A percentile compares a stretch with the other conserved stretches of the same genome.
Conservation (phyloP, 2,797 vertebrate genomes). For the Tamandua tetradactyla region DNA sequence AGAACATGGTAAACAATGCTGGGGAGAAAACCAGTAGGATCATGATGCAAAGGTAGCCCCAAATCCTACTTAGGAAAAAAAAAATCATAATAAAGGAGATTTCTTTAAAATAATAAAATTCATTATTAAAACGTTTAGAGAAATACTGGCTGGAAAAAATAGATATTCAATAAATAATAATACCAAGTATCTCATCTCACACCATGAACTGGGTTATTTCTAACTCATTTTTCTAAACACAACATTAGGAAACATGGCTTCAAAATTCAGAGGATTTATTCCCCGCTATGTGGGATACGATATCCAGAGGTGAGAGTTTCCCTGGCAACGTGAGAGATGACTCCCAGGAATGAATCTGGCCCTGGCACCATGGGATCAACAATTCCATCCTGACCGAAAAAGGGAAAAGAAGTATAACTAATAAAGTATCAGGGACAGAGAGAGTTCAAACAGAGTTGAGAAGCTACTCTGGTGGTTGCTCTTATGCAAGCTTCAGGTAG, state of each 20-base stretch:
- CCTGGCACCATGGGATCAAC: too few species aligned
- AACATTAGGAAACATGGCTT: neutral
- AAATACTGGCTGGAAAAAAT: conserved; percentile 11
- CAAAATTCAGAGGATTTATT: neutral
- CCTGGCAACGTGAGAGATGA: too few species aligned
- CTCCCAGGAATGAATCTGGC: too few species aligned
- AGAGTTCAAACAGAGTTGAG: too few species aligned
- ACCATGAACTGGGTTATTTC: neutral
- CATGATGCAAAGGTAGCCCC: neutral
- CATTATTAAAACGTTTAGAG: neutral
- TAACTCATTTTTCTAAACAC: neutral
- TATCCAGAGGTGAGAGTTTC: too few species aligned
- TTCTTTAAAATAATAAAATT: conserved; percentile 32
- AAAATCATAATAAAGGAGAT: neutral
- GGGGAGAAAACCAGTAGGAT: neutral
- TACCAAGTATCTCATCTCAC: neutral
- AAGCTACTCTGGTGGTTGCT: too few species aligned
- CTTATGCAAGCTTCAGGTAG: too few species aligned
- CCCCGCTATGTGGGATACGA: too few species aligned
- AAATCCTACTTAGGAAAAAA: neutral
- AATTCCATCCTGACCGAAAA: too few species aligned
- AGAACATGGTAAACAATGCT: neutral
- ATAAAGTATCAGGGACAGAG: too few species aligned
- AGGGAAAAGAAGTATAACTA: too few species aligned
- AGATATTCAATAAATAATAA: neutral